Evolutionary conservation across 1,140 invertebrate species (phyloP).

Genomic region (Doryteuthis pealeii): DNA sequence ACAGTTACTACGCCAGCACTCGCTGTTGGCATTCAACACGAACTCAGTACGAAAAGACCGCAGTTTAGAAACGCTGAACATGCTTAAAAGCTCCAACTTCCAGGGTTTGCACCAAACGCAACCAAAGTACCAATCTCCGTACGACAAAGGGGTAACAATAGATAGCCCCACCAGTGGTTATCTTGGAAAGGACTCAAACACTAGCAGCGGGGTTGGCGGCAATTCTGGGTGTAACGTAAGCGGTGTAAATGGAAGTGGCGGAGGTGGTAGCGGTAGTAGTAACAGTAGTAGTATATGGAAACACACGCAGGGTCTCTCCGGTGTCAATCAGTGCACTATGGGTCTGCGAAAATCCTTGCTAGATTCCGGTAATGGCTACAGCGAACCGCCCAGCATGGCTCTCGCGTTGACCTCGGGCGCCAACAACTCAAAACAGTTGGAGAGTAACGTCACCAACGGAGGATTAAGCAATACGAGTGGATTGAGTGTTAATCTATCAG

Average conservation of each 20-base stretch:
- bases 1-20: conserved; percentile 37
- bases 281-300: not conserved
- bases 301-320: not conserved
- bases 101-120: not conserved
- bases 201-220: not conserved
- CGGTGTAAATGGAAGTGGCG: not conserved
- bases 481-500: no score
- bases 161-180: not conserved
- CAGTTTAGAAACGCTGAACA: conserved; percentile 16
- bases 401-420: not conserved
- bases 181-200: not conserved
- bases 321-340: not conserved
- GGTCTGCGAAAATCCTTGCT: not conserved
- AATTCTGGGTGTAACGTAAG: not conserved
- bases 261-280: not conserved
- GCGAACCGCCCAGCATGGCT: not conserved
- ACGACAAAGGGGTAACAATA: conserved; percentile 2
- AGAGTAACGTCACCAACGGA: not conserved
- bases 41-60: conserved; percentile 17
- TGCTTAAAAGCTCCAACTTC: conserved; percentile 13
- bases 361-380: not conserved
- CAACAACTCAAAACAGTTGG: not conserved
- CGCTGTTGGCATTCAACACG: conserved; percentile 29
- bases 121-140: not conserved
- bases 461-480: no score